Conservation (phyloP, 2,113 vertebrate species). For the Anolis sagrei region DNA sequence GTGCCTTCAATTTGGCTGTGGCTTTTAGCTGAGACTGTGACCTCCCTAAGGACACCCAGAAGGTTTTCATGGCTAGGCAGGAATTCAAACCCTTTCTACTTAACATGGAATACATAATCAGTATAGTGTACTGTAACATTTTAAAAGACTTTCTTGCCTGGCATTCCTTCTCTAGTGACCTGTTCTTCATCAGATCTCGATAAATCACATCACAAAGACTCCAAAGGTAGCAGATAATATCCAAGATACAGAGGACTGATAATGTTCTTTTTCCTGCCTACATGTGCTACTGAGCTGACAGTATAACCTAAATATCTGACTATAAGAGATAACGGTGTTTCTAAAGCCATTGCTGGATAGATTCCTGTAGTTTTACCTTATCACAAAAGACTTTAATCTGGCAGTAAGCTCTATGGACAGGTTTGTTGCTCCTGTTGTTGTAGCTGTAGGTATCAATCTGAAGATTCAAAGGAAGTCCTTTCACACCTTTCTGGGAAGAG, state of each 20-base stretch:
- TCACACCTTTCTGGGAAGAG: slow-evolving; percentile 98
- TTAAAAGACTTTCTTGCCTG: neutral
- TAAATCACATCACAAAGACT: neutral
- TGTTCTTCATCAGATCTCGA: slow-evolving; percentile 20
- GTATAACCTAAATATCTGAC: slow-evolving; percentile 16
- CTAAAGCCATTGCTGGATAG: neutral
- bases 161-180: slow-evolving; percentile 3
- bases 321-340: neutral
- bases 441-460: slow-evolving; percentile 99
- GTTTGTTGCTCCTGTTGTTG: slow-evolving; percentile 98
- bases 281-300: neutral
- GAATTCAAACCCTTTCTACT: neutral
- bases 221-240: slow-evolving; percentile 22
- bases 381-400: slow-evolving; percentile 99
- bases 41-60: neutral
- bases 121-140: too few relatives aligned
- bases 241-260: neutral
- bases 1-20: too few relatives aligned
- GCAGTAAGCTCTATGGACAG: slow-evolving; percentile 95
- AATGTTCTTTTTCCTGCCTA: slow-evolving; percentile 23
- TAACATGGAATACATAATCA: neutral
- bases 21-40: too few relatives aligned
- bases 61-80: too few relatives aligned
- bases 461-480: slow-evolving; percentile 94
- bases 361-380: slow-evolving; percentile 77